Base-by-base conservation (phyloP, 2,888 invertebrate genomes). In the Trissoscelio sp. region DNA sequence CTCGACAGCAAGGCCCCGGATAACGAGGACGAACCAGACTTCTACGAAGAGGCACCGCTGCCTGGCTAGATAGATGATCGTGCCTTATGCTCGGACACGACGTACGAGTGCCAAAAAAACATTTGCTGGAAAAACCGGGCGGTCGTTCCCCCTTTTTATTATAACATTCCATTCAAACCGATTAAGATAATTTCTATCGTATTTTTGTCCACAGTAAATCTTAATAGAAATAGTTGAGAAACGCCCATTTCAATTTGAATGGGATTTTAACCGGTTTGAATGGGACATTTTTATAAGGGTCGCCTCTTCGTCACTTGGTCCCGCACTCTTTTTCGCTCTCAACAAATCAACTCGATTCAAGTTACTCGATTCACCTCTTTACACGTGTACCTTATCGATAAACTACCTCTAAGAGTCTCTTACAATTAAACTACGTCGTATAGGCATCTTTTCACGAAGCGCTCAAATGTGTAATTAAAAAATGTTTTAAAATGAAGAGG, bases 1-100 rank as follows among this genome's bases (percentile, higher is more conserved):
- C 93, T 98, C 92, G 98, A 98, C 91, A 97, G 97, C 86, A 95
- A 94, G 86, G 88, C 86, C 16, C 95, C 95, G 84, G 96, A 96
- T 83, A 94, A 93, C 69, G 97, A 96, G 86, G 96, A 97, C 90
- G 98, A 98, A 90, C 97, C 97, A 6, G 98, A 98, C 92, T 98
- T 98, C 93, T 98, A 98, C 92, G 96, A 96, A 88, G 96, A 97
- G 92, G 97, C 97, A 79, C 96, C 95, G 70, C 93, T 97, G 90
- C 96, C 96, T 85, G 95, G 96, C 85, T 96, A 94, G 16, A 77
- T 20, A 16, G 48, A 44, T 46, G 92, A 91, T 83, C 82, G 89
- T 89, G 90, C 90, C 90, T 90, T 90, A 89, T 57, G 58, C 62
- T 79, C 18, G 64, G 46, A 48, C 57, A 66, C 37, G 74, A 75